phyloP scores from a whole-genome alignment of 2,888 invertebrate species.

The Alcis repandata region DNA sequence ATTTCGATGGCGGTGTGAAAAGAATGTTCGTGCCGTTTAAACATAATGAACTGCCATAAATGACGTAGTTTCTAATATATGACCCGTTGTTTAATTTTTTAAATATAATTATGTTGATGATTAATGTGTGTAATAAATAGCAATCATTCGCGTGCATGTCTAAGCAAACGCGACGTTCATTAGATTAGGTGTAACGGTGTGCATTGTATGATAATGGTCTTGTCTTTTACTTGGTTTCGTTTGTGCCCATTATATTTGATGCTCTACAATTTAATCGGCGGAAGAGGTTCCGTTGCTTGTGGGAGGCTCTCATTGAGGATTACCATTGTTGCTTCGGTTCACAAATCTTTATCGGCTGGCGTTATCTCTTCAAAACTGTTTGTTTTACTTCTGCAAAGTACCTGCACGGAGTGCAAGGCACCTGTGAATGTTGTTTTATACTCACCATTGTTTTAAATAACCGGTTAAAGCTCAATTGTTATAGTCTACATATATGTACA shows the following conservation, averaged over 20 bases:
- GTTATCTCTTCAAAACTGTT: conserved; percentile 54
- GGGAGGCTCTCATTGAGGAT: conserved; percentile 67
- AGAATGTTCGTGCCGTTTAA: conserved; percentile 53
- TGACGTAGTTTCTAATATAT: conserved; percentile 36
- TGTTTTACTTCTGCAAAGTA: conserved; percentile 41
- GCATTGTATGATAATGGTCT: conserved; percentile 60
- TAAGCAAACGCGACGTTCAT: conserved; percentile 60
- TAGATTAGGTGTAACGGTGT: conserved; percentile 66
- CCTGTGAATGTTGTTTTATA: conserved; percentile 33
- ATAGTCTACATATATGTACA: conserved; percentile 35
- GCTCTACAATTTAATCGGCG: conserved; percentile 72
- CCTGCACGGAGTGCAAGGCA: conserved; percentile 39
- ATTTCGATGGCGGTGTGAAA: conserved; percentile 59
- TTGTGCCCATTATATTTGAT: conserved; percentile 70
- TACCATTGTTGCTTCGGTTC: conserved; percentile 66
- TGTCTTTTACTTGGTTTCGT: conserved; percentile 66
- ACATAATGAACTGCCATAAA: conserved; percentile 53
- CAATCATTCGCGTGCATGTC: conserved; percentile 54
- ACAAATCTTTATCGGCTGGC: conserved; percentile 60
- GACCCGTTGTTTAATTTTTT: conserved; percentile 38
- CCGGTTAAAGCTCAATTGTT: conserved; percentile 40
- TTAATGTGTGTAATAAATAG: conserved; percentile 65
- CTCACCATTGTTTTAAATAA: conserved; percentile 25
- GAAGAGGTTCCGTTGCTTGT: conserved; percentile 77
- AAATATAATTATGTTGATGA: conserved; percentile 49